Evolutionary conservation across 2,113 vertebrate species (phyloP), one percentile per base, ranked within the genome.

Genomic region (Megaleporinus macrocephalus): DNA sequence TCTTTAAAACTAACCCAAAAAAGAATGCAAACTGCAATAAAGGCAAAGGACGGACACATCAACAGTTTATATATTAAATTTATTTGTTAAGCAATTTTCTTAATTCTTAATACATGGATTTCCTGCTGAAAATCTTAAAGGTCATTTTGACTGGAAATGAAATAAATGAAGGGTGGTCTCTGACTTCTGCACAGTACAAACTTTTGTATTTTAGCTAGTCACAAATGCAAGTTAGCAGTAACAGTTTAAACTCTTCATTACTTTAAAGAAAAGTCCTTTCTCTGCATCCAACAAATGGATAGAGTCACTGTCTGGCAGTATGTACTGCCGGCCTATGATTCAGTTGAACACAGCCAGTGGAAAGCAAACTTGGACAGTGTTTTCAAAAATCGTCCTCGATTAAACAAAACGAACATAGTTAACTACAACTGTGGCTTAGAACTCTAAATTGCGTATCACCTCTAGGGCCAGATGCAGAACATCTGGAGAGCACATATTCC

Each of bases 401-500:
- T 53, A 68, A 95, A 88, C 90, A 89, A 89, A 89, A 85, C 84
- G 80, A 73, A 79, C 80, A 26, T 90, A 84, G 87, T 89, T 86
- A 80, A 91, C 89, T 87, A 87, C 83, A 88, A 87, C 81, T 75
- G 76, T 88, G 89, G 89, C 73, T 88, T 81, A 66, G 87, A 87
- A 90, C 87, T 84, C 89, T 85, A 90, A 90, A 93, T 96, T 93
- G 96, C 94, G 96, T 91, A 94, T 90, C 91, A 88, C 89, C 86
- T 85, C 91, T 95, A 94, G 95, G 94, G 89, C 82, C 87, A 49
- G 73, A 91, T 87, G 84, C 57, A 68, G 88, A 95, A 96, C 97
- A 99, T 98, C 97, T 98, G 98, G 96, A 91, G 88, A 90, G 91
- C 95, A 95, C 95, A 95, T 94, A 94, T 15, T 92, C 87, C 79